phyloP scores from a whole-genome alignment of 2,888 invertebrate genomes.

The Arctia plantaginis region DNA sequence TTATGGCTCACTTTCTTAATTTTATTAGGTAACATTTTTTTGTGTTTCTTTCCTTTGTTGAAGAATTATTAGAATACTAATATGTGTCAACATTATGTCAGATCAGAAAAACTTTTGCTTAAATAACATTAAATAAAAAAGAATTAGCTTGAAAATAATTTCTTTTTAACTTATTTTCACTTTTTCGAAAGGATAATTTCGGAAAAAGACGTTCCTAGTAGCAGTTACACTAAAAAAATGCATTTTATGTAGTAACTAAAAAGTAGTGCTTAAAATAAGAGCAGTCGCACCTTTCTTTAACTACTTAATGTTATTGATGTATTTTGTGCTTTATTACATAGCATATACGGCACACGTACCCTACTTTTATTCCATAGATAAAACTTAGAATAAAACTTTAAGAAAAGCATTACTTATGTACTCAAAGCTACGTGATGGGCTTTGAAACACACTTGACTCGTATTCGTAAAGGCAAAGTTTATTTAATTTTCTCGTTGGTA shows the following conservation, averaged over 20 bases:
- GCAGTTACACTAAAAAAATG: not conserved
- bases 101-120: not conserved
- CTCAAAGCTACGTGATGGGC: constrained; percentile 22
- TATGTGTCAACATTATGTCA: not conserved
- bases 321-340: not conserved
- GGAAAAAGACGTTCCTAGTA: too few relatives aligned
- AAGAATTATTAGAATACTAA: not conserved
- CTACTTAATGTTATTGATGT: not conserved
- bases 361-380: not conserved
- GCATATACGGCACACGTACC: not conserved
- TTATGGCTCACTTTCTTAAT: not conserved
- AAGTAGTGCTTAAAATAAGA: not conserved
- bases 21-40: not conserved
- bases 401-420: constrained; percentile 19
- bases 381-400: constrained; percentile 4
- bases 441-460: constrained; percentile 16
- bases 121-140: not conserved
- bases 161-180: too few relatives aligned
- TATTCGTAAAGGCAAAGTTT: constrained; percentile 16
- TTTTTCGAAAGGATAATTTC: too few relatives aligned
- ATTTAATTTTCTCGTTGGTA: constrained; percentile 13
- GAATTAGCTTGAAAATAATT: too few relatives aligned
- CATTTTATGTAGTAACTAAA: not conserved
- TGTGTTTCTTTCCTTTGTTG: not conserved
- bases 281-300: not conserved